A percentile compares a stretch with the other conserved stretches of the same genome.
Conservation (phyloP, 2,113 vertebrate genomes). For the Rallus limicola region DNA sequence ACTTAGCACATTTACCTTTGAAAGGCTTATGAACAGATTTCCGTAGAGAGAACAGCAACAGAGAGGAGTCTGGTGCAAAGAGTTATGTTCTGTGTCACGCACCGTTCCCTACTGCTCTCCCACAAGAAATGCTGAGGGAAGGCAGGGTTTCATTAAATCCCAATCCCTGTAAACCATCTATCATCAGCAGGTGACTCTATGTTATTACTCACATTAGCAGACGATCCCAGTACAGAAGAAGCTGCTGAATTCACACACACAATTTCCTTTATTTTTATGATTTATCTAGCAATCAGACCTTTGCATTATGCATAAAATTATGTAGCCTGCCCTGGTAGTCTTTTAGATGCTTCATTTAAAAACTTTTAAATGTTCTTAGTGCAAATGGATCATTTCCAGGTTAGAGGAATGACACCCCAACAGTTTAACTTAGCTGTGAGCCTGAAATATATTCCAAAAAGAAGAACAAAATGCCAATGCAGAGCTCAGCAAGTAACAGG, state of each 20-base stretch:
- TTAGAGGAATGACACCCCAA: background rate
- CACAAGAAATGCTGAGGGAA: conserved; percentile 33
- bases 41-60: background rate
- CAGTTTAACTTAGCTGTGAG: background rate
- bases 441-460: background rate
- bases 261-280: background rate
- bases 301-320: background rate
- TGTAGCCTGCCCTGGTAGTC: background rate
- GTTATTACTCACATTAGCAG: background rate
- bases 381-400: background rate
- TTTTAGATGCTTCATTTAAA: background rate
- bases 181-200: background rate
- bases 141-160: background rate
- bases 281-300: conserved; percentile 8
- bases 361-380: background rate
- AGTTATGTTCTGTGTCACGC: background rate
- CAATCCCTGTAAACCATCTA: background rate
- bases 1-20: background rate
- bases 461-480: background rate
- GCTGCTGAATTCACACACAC: background rate
- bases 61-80: background rate
- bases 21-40: conserved; percentile 16
- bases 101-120: background rate
- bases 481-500: background rate
- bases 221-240: conserved; percentile 30